A percentile compares a stretch with the other conserved stretches of the same genome.
These are phyloP conservation scores for Leptodactylus fallax DNA, from an alignment of 2,797 vertebrate genomes.

Conservation along the genomic window DNA sequence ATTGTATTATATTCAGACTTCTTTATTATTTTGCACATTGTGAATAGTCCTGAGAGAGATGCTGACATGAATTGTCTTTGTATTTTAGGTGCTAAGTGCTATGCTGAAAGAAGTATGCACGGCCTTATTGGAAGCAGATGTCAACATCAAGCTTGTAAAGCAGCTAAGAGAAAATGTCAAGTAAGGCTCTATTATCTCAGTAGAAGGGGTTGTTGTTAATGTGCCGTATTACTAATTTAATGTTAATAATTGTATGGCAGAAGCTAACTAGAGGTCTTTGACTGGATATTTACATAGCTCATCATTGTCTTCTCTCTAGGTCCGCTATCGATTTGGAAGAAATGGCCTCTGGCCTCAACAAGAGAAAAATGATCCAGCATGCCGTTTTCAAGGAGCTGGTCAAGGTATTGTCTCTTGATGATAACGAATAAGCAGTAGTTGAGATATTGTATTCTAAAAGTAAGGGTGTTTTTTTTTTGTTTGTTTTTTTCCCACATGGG, in stretches of 20 bases:
- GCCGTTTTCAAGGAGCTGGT: conserved; percentile 98
- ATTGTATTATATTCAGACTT: too few species aligned
- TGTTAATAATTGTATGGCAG: too few species aligned
- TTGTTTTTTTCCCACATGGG: too few species aligned
- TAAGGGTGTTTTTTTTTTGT: too few species aligned
- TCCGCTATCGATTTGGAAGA: conserved; percentile 97
- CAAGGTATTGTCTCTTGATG: conserved; percentile 80
- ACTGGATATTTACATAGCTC: background rate
- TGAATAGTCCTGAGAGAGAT: too few species aligned
- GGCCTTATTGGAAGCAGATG: conserved; percentile 95
- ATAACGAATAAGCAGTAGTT: background rate
- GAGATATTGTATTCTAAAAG: too few species aligned
- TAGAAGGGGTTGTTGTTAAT: background rate
- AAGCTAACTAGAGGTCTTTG: background rate
- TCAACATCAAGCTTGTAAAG: conserved; percentile 97
- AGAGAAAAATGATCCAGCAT: conserved; percentile 99
- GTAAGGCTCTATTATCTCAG: conserved; percentile 76
- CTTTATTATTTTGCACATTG: too few species aligned
- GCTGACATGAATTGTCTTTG: conserved; percentile 36
- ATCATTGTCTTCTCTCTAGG: conserved; percentile 71
- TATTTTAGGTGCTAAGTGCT: conserved; percentile 90
- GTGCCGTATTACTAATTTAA: too few species aligned
- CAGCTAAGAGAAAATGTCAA: conserved; percentile 98
- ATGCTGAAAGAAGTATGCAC: conserved; percentile 99
- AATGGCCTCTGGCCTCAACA: conserved; percentile 98